Evolutionary conservation across 2,888 invertebrate species (phyloP), one percentile per base, ranked within the genome.

Genomic region (Pedicia rivosa): DNA sequence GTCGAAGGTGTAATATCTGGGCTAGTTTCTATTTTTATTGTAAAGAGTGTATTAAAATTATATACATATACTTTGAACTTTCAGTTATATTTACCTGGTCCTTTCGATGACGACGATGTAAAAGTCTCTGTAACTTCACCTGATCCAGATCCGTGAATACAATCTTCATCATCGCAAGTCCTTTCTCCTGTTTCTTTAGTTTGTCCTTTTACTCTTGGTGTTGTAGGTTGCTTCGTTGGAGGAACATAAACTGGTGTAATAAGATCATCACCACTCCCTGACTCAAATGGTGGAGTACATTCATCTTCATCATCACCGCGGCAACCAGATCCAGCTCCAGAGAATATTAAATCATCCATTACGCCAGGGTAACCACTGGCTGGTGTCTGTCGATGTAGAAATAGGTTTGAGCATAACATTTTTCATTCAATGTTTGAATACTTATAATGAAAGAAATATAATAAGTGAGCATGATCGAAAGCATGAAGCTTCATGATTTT

Each of bases 191-290:
- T 45, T 19, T 44, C 43, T 19, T 40, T 44, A 9, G 31, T 16
- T 43, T 44, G 1, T 50, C 46, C 34, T 52, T 58, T 2, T 55
- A 55, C 35, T 59, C 50, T 49, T 34, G 56, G 50, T 24, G 63
- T 70, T 2, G 77, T 74, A 8, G 78, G 77, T 10, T 80, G 80
- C 47, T 72, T 68, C 22, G 78, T 77, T 2, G 86, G 79, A 2
- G 86, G 84, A 10, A 87, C 80, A 56, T 87, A 88, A 2, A 91
- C 87, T 0, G 92, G 90, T 1, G 88, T 91, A 46, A 92, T 88
- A 38, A 94, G 72, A 55, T 91, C 91, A 55, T 92, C 91, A 44
- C 86, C 86, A 28, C 83, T 80, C 8, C 81, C 83, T 2, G 78
- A 73, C 48, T 86, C 84, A 24, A 81, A 81, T 22, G 82, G 67